Evolutionary conservation across 2,888 invertebrate genomes (phyloP).

Genomic region (Asteroscopus sphinx): DNA sequence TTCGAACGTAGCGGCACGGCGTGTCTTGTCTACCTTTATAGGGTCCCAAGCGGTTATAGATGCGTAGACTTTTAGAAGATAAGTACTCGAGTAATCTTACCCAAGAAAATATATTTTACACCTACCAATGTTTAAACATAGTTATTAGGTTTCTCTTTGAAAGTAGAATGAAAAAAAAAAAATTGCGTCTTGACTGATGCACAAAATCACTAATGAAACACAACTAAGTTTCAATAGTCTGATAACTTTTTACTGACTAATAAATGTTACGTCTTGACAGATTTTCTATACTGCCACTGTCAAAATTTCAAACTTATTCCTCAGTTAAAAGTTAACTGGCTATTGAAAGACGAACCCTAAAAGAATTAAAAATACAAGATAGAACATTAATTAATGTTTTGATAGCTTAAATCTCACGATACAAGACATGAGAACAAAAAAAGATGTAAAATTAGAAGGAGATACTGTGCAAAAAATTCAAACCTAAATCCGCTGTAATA

Average conservation of each 20-base stretch:
- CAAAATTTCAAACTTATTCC: too few relatives aligned
- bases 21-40: constrained; percentile 28
- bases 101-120: constrained; percentile 1
- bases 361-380: background rate
- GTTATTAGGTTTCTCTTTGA: background rate
- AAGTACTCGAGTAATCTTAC: constrained; percentile 2
- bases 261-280: too few relatives aligned
- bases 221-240: too few relatives aligned
- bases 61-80: constrained; percentile 34
- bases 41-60: constrained; percentile 34
- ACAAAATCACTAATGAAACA: too few relatives aligned
- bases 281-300: too few relatives aligned
- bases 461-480: constrained; percentile 5
- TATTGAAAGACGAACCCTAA: too few relatives aligned
- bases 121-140: constrained; percentile 1
- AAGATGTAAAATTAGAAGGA: constrained; percentile 4
- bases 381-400: background rate
- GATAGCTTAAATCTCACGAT: background rate
- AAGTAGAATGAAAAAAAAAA: too few relatives aligned
- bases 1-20: constrained; percentile 23
- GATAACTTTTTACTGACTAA: too few relatives aligned
- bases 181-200: too few relatives aligned
- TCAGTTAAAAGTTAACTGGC: too few relatives aligned
- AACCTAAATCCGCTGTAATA: constrained; percentile 12
- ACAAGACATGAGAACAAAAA: constrained; percentile 1